Base-by-base conservation (phyloP, 2,797 vertebrate genomes). In the Sylvilagus floridanus region DNA sequence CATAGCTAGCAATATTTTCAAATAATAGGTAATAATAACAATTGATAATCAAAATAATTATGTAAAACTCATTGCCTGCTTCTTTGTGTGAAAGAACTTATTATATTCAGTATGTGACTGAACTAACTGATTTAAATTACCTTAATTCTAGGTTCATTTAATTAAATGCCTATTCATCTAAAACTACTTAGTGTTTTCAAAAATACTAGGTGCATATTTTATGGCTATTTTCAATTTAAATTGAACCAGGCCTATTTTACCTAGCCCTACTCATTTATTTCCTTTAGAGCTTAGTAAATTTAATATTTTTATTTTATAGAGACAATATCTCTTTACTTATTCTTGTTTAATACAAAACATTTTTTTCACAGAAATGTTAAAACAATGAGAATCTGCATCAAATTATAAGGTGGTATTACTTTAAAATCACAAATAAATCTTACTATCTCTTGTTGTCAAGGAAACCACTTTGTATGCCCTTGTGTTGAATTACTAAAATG, bases 381-480 rank as follows among this genome's bases (percentile, higher is more conserved):
- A 93, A 88, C 35, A 87, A 83, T 79, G 5, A 66, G n/a, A 93
- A 52, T 78, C 37, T 91, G 3, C 69, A 85, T 83, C 47, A 16
- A 84, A 90, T 96, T 89, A 93, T 71, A 42, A 86, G 10, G 50
- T 77, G 65, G 95, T 73, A 90, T 60, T 79, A 72, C 97, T 94
- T 96, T 73, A 81, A 93, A 77, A 4, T 83, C 87, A 95, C 62
- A 91, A 81, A 93, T 94, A 93, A 77, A 83, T 66, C 95, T 94
- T 94, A 92, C 32, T 93, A 62, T 85, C 37, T 77, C 77, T 69
- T 71, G 72, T 95, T 81, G 68, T 88, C 84, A 78, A 82, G 84
- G 86, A 96, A 95, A 88, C 65, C 72, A 78, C 17, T 77, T 91
- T 92, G 62, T 17, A 62, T 84, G 52, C 24, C 54, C 52, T 85